A percentile compares a stretch with the other conserved stretches of the same genome.
phyloP scores from a whole-genome alignment of 1,140 invertebrate genomes.

The Metopolophium dirhodum region DNA sequence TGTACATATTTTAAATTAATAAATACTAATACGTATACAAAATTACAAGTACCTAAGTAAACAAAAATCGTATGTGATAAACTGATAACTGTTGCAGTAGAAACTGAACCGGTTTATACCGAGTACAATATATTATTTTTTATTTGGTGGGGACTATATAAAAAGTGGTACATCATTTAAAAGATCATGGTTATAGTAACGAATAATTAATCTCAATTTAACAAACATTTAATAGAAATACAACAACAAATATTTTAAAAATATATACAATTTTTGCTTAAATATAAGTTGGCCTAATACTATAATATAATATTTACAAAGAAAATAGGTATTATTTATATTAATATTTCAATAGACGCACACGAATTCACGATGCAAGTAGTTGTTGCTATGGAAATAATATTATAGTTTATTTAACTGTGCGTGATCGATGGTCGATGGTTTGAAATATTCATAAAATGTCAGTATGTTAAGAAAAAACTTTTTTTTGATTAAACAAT shows the following conservation, averaged over 20 bases:
- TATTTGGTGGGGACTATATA: neutral
- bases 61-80: neutral
- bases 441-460: neutral
- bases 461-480: neutral
- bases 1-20: neutral
- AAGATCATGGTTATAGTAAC: neutral
- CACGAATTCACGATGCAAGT: neutral
- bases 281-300: neutral
- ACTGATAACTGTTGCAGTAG: neutral
- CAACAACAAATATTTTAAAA: neutral
- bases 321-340: neutral
- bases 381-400: constrained; percentile 36
- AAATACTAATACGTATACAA: neutral
- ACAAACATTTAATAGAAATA: neutral
- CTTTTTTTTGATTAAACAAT: neutral
- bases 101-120: neutral
- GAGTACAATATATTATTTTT: neutral
- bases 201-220: neutral
- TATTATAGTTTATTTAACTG: neutral
- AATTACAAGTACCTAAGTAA: neutral
- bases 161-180: neutral
- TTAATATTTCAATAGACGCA: neutral
- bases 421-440: constrained; percentile 41
- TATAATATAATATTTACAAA: neutral
- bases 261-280: neutral